Conservation (phyloP, 1,140 invertebrate genomes). For the Caenorhabditis briggsae region DNA sequence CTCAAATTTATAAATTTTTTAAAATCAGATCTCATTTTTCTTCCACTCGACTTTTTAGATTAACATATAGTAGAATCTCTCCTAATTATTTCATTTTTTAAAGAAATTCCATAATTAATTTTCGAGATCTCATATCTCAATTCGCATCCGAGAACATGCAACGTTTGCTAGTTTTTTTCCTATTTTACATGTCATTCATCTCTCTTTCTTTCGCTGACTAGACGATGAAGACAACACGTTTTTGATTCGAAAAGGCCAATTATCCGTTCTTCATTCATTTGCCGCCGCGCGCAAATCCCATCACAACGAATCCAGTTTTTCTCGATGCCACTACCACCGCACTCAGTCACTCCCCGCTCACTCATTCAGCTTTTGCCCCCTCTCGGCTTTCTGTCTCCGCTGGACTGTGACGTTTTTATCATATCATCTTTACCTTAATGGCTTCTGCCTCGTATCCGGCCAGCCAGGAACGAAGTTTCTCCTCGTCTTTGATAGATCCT, state of each 20-base stretch:
- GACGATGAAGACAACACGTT: conserved; percentile 56
- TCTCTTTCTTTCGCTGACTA: neutral
- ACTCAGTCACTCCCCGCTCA: conserved; percentile 13
- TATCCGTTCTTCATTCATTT: conserved; percentile 52
- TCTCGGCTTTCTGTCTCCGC: neutral
- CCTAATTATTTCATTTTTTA: neutral
- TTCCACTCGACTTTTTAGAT: neutral
- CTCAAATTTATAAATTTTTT: too few relatives aligned
- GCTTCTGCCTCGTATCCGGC: conserved; percentile 66
- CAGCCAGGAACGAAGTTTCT: conserved; percentile 60
- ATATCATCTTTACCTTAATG: conserved; percentile 57
- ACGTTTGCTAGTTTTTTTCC: conserved; percentile 47
- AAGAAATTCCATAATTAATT: neutral
- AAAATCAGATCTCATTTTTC: neutral
- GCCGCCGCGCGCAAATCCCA: conserved; percentile 52
- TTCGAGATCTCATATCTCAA: neutral
- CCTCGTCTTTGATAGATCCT: conserved; percentile 67
- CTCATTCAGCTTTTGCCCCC: neutral
- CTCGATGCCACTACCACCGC: conserved; percentile 27
- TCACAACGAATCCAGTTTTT: conserved; percentile 34
- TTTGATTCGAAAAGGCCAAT: conserved; percentile 50
- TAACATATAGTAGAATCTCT: neutral
- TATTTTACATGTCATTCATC: too few relatives aligned
- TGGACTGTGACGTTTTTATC: conserved; percentile 40
- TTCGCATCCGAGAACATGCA: conserved; percentile 39